Conservation (phyloP, 2,888 invertebrate genomes). For the Lycocerus yunnanus region DNA sequence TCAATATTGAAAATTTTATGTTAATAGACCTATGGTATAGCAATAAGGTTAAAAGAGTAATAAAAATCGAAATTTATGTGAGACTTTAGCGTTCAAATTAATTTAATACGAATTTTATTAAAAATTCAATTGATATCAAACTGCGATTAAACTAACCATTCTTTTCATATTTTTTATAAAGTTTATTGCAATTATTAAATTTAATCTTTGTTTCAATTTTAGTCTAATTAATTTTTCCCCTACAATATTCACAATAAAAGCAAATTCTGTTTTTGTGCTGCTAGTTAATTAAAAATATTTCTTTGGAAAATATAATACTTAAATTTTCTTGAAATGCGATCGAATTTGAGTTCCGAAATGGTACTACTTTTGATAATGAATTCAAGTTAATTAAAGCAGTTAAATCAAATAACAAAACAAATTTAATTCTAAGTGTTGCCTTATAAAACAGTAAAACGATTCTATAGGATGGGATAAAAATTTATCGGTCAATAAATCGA, state of each 20-base stretch:
- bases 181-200: not conserved
- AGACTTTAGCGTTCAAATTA: not conserved
- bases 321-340: too few species aligned
- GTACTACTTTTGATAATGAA: not conserved
- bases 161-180: not conserved
- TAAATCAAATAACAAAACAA: not conserved
- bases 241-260: too few species aligned
- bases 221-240: not conserved
- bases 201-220: not conserved
- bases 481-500: not conserved
- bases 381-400: not conserved
- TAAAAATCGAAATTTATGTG: not conserved
- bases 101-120: not conserved
- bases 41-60: conserved; percentile 7
- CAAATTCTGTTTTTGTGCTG: not conserved
- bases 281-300: not conserved
- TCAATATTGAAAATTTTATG: conserved; percentile 22
- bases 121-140: not conserved
- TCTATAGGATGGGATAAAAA: not conserved
- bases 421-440: not conserved
- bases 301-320: too few species aligned
- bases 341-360: too few species aligned
- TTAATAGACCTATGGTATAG: conserved; percentile 18
- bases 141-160: not conserved
- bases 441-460: not conserved